A percentile compares a stretch with the other conserved stretches of the same genome.
These are phyloP conservation scores for Ornithoptera alexandrae DNA, from an alignment of 2,888 invertebrate species.

Conservation along the genomic window DNA sequence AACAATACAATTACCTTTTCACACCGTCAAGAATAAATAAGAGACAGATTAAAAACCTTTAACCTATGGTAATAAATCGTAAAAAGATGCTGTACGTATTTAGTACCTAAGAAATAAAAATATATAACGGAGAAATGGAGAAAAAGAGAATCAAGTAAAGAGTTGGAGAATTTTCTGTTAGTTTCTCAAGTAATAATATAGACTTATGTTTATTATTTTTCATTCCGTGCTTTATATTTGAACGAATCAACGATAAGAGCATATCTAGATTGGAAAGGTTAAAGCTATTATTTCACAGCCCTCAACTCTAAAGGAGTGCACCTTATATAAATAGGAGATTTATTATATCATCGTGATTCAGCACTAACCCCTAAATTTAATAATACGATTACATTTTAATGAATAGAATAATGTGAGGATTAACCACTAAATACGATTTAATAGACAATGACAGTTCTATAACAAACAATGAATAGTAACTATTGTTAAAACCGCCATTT, in stretches of 20 bases:
- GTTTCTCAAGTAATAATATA: no score
- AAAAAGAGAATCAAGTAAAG: no score
- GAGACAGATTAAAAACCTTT: neutral
- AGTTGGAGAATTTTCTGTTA: no score
- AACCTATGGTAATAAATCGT: no score
- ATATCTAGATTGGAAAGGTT: conserved; percentile 70
- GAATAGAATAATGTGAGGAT: neutral
- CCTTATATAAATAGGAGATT: conserved; percentile 28
- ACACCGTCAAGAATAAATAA: neutral
- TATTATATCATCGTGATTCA: conserved; percentile 10
- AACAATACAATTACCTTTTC: neutral
- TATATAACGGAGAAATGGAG: no score
- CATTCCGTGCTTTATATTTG: conserved; percentile 30
- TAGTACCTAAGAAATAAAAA: no score
- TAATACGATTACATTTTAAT: conserved; percentile 3
- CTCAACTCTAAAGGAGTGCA: conserved; percentile 68
- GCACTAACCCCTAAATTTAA: conserved; percentile 14
- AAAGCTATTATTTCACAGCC: conserved; percentile 79
- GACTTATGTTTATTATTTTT: neutral
- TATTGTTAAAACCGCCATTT: neutral
- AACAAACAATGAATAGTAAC: neutral
- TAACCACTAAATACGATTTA: conserved; percentile 4
- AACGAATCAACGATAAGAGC: conserved; percentile 19
- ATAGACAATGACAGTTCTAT: conserved; percentile 6
- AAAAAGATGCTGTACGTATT: no score